Evolutionary conservation across 2,797 vertebrate genomes (phyloP), one percentile per base, ranked within the genome.

Genomic region (Cygnus olor): DNA sequence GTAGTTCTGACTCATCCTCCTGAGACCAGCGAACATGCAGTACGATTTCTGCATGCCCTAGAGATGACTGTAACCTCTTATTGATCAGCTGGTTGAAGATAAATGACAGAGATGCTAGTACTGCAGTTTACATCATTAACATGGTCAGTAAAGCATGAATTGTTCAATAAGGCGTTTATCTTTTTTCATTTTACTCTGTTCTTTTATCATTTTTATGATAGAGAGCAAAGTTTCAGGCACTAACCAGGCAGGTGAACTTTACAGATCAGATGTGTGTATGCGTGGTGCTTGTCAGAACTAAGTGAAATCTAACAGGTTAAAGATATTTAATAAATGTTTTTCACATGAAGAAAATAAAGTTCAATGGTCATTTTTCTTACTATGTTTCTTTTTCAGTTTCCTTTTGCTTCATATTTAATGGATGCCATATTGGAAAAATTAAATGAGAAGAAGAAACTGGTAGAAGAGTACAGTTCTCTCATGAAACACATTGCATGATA

Each of bases 401-500:
- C 98, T 96, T 99, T 99, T 98, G 98, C 98, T 53, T 98, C 98
- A 74, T 97, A 98, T 97, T 98, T 99, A 98, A 98, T 98, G 98
- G 98, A 99, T 98, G 98, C 98, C 88, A 57, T 99, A 95, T 96
- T 98, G 95, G 98, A 98, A 98, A 99, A 99, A 98, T 98, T 99
- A 98, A 98, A 98, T 98, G 99, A 99, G 97, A 98, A 98, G 97
- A 99, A 98, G 97, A 98, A 98, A 97, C 98, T 99, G 94, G 95
- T 98, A 97, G 99, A 99, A 98, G 98, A 98, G 95, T 99, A 98
- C 97, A 98, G 97, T 95, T 97, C 95, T 96, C 97, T 99, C 83
- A 86, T 97, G 98, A 98, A 98, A 97, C 97, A 97, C 94, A 95
- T 94, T 97, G 97, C 96, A 38, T 98, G 92, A 97, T 73, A 71